phyloP scores from a whole-genome alignment of 1,140 invertebrate genomes.

The Battus philenor region DNA sequence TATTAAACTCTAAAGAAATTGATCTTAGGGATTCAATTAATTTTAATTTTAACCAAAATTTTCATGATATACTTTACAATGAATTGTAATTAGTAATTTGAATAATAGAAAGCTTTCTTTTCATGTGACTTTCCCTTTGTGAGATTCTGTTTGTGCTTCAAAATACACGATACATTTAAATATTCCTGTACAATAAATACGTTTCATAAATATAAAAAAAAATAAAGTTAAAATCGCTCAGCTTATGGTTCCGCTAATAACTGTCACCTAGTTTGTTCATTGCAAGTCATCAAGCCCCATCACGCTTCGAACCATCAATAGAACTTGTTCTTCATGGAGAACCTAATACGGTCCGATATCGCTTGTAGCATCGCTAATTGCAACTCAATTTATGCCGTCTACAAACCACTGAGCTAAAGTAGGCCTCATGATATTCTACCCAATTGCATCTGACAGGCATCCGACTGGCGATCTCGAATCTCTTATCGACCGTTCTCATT shows the following conservation, averaged over 20 bases:
- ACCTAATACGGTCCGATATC: constrained; percentile 4
- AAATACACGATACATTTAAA: too few relatives aligned
- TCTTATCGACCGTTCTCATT: not conserved
- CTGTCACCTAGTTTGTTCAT: not conserved
- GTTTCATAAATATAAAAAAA: not conserved
- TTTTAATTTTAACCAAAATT: too few relatives aligned
- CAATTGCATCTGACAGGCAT: constrained; percentile 10
- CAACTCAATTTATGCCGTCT: constrained; percentile 6
- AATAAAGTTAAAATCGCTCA: not conserved
- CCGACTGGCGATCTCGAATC: not conserved
- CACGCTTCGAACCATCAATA: constrained; percentile 3
- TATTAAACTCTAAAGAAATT: too few relatives aligned
- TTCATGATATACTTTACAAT: too few relatives aligned
- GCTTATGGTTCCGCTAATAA: not conserved
- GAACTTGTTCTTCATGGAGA: constrained; percentile 1
- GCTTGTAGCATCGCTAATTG: constrained; percentile 3
- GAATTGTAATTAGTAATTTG: too few relatives aligned
- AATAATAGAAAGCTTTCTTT: too few relatives aligned
- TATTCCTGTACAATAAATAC: not conserved
- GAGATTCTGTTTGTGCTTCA: not conserved
- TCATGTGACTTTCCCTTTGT: not conserved
- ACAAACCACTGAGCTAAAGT: constrained; percentile 7
- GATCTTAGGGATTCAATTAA: too few relatives aligned
- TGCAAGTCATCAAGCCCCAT: constrained; percentile 8
- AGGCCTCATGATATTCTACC: constrained; percentile 1